These are phyloP conservation scores for Erebia palarica DNA, from an alignment of 2,888 invertebrate genomes.

Conservation along the genomic window DNA sequence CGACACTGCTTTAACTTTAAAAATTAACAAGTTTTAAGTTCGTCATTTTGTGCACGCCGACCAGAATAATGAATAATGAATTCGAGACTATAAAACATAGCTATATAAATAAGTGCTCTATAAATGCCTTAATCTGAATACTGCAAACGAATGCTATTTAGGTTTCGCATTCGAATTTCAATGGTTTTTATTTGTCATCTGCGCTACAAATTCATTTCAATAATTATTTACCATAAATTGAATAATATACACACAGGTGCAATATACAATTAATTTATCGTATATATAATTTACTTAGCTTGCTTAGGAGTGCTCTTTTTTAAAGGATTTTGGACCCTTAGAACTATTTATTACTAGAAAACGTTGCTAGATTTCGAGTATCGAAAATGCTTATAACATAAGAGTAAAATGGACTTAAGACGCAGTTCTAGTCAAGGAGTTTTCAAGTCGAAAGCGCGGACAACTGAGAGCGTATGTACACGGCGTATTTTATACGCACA, in stretches of 20 bases:
- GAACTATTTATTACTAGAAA: no score
- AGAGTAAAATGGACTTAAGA: no score
- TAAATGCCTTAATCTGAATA: constrained; percentile 25
- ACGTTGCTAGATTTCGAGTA: no score
- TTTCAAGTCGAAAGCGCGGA: no score
- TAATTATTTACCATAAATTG: neutral
- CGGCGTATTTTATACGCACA: no score
- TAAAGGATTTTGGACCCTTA: no score
- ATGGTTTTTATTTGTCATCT: constrained; percentile 14
- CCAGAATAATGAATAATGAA: constrained; percentile 29
- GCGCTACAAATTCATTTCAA: constrained; percentile 1
- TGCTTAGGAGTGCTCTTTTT: no score
- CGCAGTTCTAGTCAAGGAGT: no score
- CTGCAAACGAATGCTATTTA: constrained; percentile 28
- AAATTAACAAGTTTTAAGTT: constrained; percentile 37
- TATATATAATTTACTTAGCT: no score
- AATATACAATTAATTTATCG: neutral
- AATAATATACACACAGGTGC: neutral
- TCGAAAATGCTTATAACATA: no score
- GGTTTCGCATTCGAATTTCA: constrained; percentile 17
- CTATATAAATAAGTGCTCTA: constrained; percentile 33
- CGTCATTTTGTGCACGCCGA: constrained; percentile 30
- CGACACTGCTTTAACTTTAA: constrained; percentile 33
- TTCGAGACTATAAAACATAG: constrained; percentile 30
- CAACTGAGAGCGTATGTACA: no score